Evolutionary conservation across 1,140 invertebrate genomes (phyloP), one percentile per base, ranked within the genome.

Genomic region (Apis mellifera): DNA sequence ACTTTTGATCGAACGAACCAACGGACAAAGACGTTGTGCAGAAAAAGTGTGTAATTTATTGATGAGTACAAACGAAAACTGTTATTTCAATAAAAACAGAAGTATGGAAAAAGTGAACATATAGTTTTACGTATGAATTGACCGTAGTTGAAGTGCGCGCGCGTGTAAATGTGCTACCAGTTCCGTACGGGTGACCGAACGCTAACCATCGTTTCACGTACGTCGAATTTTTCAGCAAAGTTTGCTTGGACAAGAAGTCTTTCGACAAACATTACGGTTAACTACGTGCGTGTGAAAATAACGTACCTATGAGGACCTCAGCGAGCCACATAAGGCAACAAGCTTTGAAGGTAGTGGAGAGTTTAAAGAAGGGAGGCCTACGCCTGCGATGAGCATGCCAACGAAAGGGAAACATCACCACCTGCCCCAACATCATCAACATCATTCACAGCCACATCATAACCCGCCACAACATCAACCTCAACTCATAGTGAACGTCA

Each of bases 331-430:
- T 73, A 72, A 87, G 85, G 77, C 78, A 81, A 87, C 89, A 88
- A 89, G 77, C 76, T 90, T 88, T 86, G 85, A 89, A 87, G 86
- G 77, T 85, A 86, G 84, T 74, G 86, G 88, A 88, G 73, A 89
- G 88, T 85, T 89, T 85, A 52, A 86, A 86, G 68, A 75, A 86
- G 81, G 89, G 87, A 84, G 86, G 74, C 68, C 74, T 78, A 87
- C 87, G 85, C 79, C 71, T 89, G 88, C 85, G 89, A 91, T 92
- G 91, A 92, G 89, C 84, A 92, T 92, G 92, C 90, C 92, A 88
- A 87, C 86, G 70, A 92, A 92, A 86, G 91, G 91, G 75, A 92
- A 92, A 72, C 90, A 91, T 68, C 91, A 92, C 79, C 92, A 91
- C 57, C 83, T 88, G 83, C 71, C 87, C 71, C 91, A 92, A 65